These are phyloP conservation scores for Suncus etruscus DNA, from an alignment of 2,113 vertebrate genomes.

Conservation along the genomic window DNA sequence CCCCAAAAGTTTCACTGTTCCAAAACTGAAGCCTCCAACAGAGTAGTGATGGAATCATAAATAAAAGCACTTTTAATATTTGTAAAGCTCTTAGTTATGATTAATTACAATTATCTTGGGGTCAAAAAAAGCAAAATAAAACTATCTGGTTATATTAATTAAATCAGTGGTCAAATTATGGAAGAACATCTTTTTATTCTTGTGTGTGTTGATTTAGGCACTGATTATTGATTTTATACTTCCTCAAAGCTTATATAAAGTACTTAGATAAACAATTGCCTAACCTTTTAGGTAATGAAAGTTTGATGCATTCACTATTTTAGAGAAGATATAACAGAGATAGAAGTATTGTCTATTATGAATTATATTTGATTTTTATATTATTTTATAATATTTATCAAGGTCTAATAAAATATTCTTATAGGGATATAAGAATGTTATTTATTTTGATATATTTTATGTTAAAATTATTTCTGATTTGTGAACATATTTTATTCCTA, in stretches of 20 bases:
- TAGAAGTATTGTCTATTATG: no score
- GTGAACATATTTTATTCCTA: neutral
- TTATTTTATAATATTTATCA: slow-evolving; percentile 24
- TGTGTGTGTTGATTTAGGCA: neutral
- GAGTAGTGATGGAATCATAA: neutral
- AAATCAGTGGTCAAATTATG: neutral
- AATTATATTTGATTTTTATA: neutral
- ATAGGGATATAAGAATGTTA: slow-evolving; percentile 14
- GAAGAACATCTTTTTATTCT: neutral
- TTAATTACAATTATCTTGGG: neutral
- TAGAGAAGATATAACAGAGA: no score
- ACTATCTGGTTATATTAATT: neutral
- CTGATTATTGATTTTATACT: neutral
- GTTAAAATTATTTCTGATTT: slow-evolving; percentile 4
- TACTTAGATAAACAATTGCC: neutral
- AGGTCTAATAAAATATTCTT: slow-evolving; percentile 55
- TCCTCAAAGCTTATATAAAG: neutral
- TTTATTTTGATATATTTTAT: neutral
- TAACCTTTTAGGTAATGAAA: neutral
- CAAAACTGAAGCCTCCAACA: neutral
- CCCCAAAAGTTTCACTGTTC: neutral
- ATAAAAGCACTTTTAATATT: neutral
- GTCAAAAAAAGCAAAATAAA: neutral
- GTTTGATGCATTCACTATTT: neutral
- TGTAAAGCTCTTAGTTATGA: neutral